Percentiles rank a stretch among this genome's conserved stretches.
Evolutionary conservation across 2,888 invertebrate species (phyloP).

Genomic region (Antheraea yamamai): DNA sequence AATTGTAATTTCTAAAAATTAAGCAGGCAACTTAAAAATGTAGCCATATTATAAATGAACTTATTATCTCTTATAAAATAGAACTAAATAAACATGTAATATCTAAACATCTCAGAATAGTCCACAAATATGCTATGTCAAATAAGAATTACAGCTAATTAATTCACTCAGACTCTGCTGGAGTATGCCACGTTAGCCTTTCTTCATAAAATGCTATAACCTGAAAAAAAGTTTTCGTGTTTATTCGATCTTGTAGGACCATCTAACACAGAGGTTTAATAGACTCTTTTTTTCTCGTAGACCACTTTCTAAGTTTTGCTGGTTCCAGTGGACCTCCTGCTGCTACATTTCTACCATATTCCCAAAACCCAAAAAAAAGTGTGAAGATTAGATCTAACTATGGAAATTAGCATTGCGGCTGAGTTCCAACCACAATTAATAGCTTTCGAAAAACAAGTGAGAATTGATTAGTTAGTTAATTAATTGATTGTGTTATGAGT

Average conservation of each 20-base stretch:
- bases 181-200: slow-evolving; percentile 96
- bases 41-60: background rate
- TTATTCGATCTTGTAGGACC: background rate
- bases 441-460: no score
- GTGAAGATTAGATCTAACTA: no score
- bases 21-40: background rate
- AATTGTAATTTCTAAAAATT: background rate
- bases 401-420: no score
- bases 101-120: background rate
- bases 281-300: no score
- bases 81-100: slow-evolving; percentile 21
- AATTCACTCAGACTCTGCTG: slow-evolving; percentile 69
- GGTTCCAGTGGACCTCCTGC: no score
- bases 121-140: background rate
- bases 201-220: slow-evolving; percentile 98
- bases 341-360: no score
- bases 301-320: no score
- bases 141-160: background rate
- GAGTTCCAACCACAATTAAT: no score
- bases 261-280: no score
- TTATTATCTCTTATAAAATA: slow-evolving; percentile 15
- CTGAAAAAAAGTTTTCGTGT: slow-evolving; percentile 40
- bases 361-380: no score
- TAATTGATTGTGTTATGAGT: no score
- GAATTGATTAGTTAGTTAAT: no score